phyloP scores from a whole-genome alignment of 2,888 invertebrate species.

The Protonemura montana region DNA sequence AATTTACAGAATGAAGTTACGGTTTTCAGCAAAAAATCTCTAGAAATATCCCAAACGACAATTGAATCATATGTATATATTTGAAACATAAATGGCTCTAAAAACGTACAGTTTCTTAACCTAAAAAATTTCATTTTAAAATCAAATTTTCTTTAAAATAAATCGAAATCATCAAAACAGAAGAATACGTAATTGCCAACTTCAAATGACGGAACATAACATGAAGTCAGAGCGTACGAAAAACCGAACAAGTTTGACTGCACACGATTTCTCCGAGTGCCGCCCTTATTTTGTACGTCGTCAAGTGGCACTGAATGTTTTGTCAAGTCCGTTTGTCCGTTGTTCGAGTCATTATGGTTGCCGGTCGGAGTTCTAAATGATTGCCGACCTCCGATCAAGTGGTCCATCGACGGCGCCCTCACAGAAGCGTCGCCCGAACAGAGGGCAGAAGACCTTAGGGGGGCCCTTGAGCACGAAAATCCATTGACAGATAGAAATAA shows the following conservation, averaged over 20 bases:
- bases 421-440: not conserved
- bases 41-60: too few relatives aligned
- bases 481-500: constrained; percentile 14
- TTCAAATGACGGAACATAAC: too few relatives aligned
- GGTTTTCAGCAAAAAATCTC: too few relatives aligned
- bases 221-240: too few relatives aligned
- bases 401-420: not conserved
- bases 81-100: too few relatives aligned
- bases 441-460: constrained; percentile 26
- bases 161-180: too few relatives aligned
- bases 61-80: too few relatives aligned
- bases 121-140: too few relatives aligned
- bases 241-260: not conserved
- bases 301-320: constrained; percentile 22
- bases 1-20: too few relatives aligned
- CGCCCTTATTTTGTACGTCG: not conserved
- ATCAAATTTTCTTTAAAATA: too few relatives aligned
- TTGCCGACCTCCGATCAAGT: constrained; percentile 2
- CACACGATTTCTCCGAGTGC: not conserved
- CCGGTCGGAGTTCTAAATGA: constrained; percentile 3
- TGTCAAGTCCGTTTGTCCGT: constrained; percentile 4
- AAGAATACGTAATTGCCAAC: too few relatives aligned
- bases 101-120: too few relatives aligned
- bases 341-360: not conserved
- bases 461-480: constrained; percentile 7